Base-by-base conservation (phyloP, 2,113 vertebrate genomes). In the Vulpes ferrilata region DNA sequence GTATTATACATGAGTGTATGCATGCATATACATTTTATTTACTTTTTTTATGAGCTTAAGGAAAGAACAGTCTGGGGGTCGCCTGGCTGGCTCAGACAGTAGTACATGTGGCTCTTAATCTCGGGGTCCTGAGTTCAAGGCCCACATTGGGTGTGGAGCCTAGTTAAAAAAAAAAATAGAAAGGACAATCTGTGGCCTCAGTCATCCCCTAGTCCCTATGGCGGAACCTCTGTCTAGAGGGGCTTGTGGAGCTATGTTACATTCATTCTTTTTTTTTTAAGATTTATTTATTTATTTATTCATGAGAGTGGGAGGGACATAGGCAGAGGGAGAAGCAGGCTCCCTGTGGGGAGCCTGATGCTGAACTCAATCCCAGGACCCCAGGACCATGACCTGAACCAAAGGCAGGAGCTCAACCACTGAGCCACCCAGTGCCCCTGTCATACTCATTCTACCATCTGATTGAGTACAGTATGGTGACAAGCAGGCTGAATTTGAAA, bases 191-290 rank as follows among this genome's bases (percentile, higher is more conserved):
- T 55, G 17, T 3, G 4, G 67, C 20, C 19, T 78, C 48, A 16
- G 12, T n/a, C 15, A 62, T 19, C 30, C 11, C 7, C 79, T 73
- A 0, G 11, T 55, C 11, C 27, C 20, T n/a, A 7, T 27, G 30
- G 25, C 25, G 30, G 5, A 20, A 55, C 0, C 10, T 74, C 48
- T n/a, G 1, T 11, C 8, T 27, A 17, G 19, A 91, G 32, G 53
- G 7, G 15, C 7, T 51, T 48, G 1, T n/a, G 8, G 43, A 3
- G 1, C 38, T 57, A 3, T 3, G 17, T 23, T 55, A 11, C n/a
- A 43, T 43, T 43, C 43, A 43, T 43, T 43, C 43, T 43, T 43
- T 43, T 43, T 43, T 43, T 43, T 43, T 43, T 43, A 43, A 43
- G 43, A 43, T 43, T 43, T 43, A 43, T 43, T 43, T 43, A 43